These are phyloP conservation scores for Drosophila sucinea DNA, from an alignment of 1,140 invertebrate genomes.

Conservation along the genomic window DNA sequence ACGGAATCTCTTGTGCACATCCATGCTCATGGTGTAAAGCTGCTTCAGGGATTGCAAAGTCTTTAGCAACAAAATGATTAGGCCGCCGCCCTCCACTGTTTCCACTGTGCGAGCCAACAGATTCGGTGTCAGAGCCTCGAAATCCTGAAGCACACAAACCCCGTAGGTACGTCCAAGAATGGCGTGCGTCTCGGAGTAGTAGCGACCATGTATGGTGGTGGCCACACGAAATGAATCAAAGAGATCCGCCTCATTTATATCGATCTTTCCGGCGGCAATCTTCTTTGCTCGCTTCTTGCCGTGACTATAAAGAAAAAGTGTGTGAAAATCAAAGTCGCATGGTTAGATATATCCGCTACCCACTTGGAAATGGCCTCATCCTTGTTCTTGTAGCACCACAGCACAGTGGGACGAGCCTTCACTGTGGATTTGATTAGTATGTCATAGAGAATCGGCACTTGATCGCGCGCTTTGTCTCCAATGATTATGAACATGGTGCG, in stretches of 20 bases:
- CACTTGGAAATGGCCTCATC: conserved; percentile 93
- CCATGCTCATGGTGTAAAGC: conserved; percentile 98
- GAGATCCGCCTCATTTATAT: conserved; percentile 97
- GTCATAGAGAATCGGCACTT: conserved; percentile 98
- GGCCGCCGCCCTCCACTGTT: conserved; percentile 98
- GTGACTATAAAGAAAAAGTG: conserved; percentile 87
- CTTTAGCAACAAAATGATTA: conserved; percentile 95
- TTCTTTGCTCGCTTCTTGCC: conserved; percentile 97
- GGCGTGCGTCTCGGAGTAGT: conserved; percentile 98
- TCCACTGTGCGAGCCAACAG: conserved; percentile 98
- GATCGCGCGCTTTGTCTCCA: conserved; percentile 97
- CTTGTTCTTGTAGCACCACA: conserved; percentile 99
- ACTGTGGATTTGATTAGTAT: conserved; percentile 97
- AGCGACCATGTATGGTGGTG: conserved; percentile 98
- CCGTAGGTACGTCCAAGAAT: conserved; percentile 99
- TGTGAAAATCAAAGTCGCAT: neutral
- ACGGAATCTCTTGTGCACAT: conserved; percentile 97
- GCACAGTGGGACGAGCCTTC: conserved; percentile 94
- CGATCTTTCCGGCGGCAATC: conserved; percentile 93
- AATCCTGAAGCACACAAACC: conserved; percentile 99
- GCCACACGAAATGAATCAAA: conserved; percentile 98
- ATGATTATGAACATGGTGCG: conserved; percentile 97
- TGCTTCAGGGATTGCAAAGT: conserved; percentile 95
- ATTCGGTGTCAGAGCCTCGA: conserved; percentile 99
- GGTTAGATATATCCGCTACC: conserved; percentile 38